Base-by-base conservation (phyloP, 2,888 invertebrate species). In the Hirtodrosophila trivittata region DNA sequence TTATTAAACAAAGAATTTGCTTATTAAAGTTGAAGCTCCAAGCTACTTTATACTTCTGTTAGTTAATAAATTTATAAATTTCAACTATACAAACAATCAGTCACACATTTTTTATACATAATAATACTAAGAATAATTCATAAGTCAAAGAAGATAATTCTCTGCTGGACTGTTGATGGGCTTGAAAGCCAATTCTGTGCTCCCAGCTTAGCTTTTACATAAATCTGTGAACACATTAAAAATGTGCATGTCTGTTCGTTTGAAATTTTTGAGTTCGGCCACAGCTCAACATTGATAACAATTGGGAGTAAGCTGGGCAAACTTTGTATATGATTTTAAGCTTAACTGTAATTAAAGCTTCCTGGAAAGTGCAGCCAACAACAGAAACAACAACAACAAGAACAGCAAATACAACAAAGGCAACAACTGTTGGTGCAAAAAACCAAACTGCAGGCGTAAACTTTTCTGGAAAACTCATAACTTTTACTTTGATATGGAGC, bases 321-420 rank as follows among this genome's bases (percentile, higher is more conserved):
- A 64, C 63, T 82, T 85, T 72, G 67, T 83, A 75, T 85, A 82
- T 85, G 83, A 85, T 81, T 85, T 82, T 72, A 82, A 72, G 78
- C 78, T 81, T 75, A 82, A 81, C 65, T 71, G 72, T 85, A 81
- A 85, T 81, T 81, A 81, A 81, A 82, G 80, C 78, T 66, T 67
- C 63, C 76, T 78, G 60, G 43, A 54, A 75, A 71, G 59, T 59
- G 64, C 47, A 69, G 60, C 62, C 55, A 73, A 51, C 65, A 37
- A 50, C 38, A 59, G 5, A 28, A 42, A 30, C 32, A 60, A 45
- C 28, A 41, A 25, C 25, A 59, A 14, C 10, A 52, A 25, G 12
- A 57, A 32, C 35, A 59, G 21, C 35, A 55, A 8, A 35, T 32
- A 51, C 5, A 42, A 49, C 30, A 59, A 43, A 16, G 54, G 42